These are phyloP conservation scores for Clytia hemisphaerica DNA, from an alignment of 30 jellyfish, hydroid and myxozoan genomes.

Conservation along the genomic window DNA sequence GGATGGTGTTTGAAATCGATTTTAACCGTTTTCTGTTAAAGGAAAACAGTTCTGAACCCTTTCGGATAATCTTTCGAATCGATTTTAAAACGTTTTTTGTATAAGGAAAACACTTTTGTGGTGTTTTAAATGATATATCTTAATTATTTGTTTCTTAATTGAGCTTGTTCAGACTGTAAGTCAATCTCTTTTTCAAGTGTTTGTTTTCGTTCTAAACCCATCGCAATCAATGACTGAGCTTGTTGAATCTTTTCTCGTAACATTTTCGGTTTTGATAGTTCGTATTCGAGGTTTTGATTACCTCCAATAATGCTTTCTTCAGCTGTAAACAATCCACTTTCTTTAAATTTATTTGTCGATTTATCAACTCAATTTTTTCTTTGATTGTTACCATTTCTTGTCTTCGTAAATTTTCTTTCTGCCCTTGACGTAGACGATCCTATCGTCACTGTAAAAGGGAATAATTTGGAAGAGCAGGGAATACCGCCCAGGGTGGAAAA, in stretches of 20 bases:
- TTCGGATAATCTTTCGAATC: too few species aligned
- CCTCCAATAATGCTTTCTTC: slow-evolving; percentile 16
- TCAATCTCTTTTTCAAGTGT: slow-evolving; percentile 9
- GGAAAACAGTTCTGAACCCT: too few species aligned
- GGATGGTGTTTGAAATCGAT: too few species aligned
- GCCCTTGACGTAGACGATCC: neutral
- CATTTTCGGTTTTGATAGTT: slow-evolving; percentile 1
- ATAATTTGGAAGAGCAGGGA: too few species aligned
- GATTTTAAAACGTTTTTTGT: too few species aligned
- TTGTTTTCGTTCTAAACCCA: slow-evolving; percentile 17
- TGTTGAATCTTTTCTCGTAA: slow-evolving; percentile 11
- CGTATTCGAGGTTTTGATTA: slow-evolving; percentile 24
- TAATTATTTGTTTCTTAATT: too few species aligned
- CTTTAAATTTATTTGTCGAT: neutral
- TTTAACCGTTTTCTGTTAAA: too few species aligned
- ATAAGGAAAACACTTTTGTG: too few species aligned
- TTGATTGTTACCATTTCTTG: slow-evolving; percentile 4
- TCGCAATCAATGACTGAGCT: slow-evolving; percentile 27
- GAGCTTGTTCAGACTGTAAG: too few species aligned
- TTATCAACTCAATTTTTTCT: slow-evolving; percentile 2
- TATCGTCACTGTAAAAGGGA: too few species aligned
- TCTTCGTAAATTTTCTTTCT: neutral
- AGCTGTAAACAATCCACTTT: slow-evolving; percentile 23
- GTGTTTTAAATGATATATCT: too few species aligned
- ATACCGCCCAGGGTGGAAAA: too few species aligned